Evolutionary conservation across 92 coral and sea anemone species (phyloP), one percentile per base, ranked within the genome.

Genomic region (Epizoanthus ramosus): DNA sequence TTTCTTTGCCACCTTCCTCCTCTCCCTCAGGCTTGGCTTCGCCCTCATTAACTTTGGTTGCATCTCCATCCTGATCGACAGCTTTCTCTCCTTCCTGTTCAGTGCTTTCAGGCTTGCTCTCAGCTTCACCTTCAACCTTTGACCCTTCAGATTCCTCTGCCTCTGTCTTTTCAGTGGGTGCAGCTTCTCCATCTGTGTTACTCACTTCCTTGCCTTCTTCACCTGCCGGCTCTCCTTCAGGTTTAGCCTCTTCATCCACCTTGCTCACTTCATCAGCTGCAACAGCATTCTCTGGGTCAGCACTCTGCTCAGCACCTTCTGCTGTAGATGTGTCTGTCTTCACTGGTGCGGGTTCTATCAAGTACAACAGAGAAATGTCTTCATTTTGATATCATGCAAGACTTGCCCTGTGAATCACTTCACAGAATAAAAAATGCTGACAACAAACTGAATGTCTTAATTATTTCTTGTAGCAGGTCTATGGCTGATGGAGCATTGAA

Each of bases 1-100:
- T 59, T 2, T 66, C 83, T 43, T 91, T 86, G 8, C 23, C 83
- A 45, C 83, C 79, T 52, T 65, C 63, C 58, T 18, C 75, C 21
- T 72, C 88, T 35, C 41, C 76, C 19, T 77, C 84, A 5, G 91
- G 73, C 50, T 85, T 82, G 23, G 76, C 1, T 14, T 16, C 52
- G 3, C 83, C 87, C 37, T 56, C 88, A 16, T 71, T 85, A 64
- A 80, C 77, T 54, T 69, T 74, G 15, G 52, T 84, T 63, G 77
- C 59, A 15, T 74, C 53, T 37, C 56, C 71, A 2, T 37, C 4
- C 43, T 37, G 43, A 37, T 84, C 84, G 21, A 18, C 18, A 19
- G 21, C 17, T 21, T 45, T 45, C 18, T n/a, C 57, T 6, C 35
- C 58, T 43, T 71, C 75, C 33, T 71, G 75, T 45, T 71, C 75